Evolutionary conservation across 2,113 vertebrate genomes (phyloP).

Genomic region (Crocuta crocuta): DNA sequence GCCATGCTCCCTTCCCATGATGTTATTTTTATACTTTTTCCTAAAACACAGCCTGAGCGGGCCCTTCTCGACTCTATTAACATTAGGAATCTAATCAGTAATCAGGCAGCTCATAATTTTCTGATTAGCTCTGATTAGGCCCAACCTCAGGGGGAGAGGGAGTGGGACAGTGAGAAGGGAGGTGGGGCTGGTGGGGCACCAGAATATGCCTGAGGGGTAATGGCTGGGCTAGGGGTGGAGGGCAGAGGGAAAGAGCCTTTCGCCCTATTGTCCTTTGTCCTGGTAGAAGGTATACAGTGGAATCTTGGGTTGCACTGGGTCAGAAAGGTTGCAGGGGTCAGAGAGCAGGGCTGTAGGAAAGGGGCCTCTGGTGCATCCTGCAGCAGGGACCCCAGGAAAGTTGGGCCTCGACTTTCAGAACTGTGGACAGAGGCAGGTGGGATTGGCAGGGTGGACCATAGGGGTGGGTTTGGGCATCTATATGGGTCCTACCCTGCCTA

Average conservation of each 20-base stretch:
- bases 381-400: background rate
- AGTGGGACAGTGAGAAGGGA: conserved; percentile 70
- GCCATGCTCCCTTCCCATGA: conserved; percentile 78
- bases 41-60: conserved; percentile 88
- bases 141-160: conserved; percentile 83
- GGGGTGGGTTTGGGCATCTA: background rate
- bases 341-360: background rate
- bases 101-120: conserved; percentile 94
- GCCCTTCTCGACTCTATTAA: conserved; percentile 93
- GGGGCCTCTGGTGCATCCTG: too few relatives aligned
- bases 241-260: background rate
- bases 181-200: conserved; percentile 4
- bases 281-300: background rate
- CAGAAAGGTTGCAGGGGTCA: background rate
- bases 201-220: conserved; percentile 4
- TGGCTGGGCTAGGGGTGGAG: background rate
- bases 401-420: conserved; percentile 23
- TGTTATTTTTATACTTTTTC: conserved; percentile 89
- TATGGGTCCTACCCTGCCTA: background rate
- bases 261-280: background rate
- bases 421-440: background rate
- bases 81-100: conserved; percentile 94
- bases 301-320: background rate
- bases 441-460: fast-evolving
- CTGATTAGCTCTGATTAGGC: conserved; percentile 94